These are phyloP conservation scores for Mirza zaza DNA, from an alignment of 2,113 vertebrate genomes.

Conservation along the genomic window DNA sequence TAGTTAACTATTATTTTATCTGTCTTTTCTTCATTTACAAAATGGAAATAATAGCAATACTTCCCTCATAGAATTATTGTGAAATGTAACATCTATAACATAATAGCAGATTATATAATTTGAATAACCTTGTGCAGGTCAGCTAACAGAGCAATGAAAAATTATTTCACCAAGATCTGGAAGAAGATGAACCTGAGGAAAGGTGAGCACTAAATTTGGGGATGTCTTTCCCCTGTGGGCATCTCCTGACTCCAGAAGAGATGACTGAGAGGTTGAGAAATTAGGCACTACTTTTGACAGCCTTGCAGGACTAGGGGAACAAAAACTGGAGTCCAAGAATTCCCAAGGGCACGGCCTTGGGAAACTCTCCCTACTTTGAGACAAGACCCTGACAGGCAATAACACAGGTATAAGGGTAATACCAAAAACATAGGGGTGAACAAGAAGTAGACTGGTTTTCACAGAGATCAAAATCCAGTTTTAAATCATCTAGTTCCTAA, in stretches of 20 bases:
- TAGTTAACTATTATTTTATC: neutral
- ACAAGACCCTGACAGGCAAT: neutral
- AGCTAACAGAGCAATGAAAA: neutral
- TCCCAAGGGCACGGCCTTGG: neutral
- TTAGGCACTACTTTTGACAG: neutral
- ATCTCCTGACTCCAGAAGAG: neutral
- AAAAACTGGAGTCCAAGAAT: neutral
- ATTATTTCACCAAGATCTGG: neutral
- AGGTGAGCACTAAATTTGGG: neutral
- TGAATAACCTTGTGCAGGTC: neutral
- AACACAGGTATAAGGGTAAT: neutral
- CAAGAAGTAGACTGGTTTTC: neutral
- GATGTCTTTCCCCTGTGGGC: accelerated
- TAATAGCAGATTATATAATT: neutral
- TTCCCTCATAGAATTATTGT: neutral
- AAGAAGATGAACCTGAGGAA: neutral
- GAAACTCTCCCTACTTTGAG: neutral
- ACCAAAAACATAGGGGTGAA: too few relatives aligned
- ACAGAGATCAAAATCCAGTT: neutral
- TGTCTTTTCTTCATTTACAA: neutral
- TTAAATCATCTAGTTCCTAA: neutral
- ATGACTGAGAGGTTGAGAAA: neutral
- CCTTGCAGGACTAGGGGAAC: neutral
- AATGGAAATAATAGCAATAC: neutral
- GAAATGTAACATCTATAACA: neutral